phyloP scores from a whole-genome alignment of 2,113 vertebrate genomes.

The Ptychochromis oligacanthus region DNA sequence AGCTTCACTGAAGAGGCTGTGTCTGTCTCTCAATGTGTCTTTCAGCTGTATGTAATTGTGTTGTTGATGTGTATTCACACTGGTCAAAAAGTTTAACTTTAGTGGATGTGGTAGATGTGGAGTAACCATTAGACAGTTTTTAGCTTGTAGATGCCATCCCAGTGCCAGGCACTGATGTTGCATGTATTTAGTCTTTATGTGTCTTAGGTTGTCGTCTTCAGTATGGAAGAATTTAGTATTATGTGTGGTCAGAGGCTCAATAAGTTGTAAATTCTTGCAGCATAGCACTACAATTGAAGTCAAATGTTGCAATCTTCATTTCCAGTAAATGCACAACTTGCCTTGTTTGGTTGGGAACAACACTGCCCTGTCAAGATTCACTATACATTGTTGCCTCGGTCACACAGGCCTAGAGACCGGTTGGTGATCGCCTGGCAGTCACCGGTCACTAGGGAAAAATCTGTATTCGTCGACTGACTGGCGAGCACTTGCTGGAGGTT shows the following conservation, averaged over 20 bases:
- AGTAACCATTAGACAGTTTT: not conserved
- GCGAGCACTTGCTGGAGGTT: not conserved
- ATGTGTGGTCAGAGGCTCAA: not conserved
- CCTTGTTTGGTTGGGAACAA: not conserved
- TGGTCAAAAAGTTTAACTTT: not conserved
- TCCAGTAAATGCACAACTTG: not conserved
- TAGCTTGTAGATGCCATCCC: not conserved
- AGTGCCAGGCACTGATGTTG: not conserved
- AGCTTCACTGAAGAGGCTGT: not conserved
- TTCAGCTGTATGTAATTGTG: not conserved
- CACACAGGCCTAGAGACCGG: not conserved
- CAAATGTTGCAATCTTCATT: not conserved
- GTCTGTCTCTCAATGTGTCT: not conserved
- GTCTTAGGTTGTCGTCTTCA: not conserved
- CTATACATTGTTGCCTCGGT: too few relatives aligned
- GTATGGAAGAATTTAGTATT: not conserved
- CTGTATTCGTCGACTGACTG: not conserved
- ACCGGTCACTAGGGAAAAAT: not conserved
- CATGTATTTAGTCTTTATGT: not conserved
- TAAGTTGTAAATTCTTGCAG: not conserved
- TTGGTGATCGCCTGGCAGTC: not conserved
- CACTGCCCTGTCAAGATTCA: not conserved
- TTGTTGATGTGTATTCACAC: not conserved
- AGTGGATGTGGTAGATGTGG: not conserved
- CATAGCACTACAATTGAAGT: not conserved